phyloP scores from a whole-genome alignment of 2,113 vertebrate species.

The Podiceps cristatus region DNA sequence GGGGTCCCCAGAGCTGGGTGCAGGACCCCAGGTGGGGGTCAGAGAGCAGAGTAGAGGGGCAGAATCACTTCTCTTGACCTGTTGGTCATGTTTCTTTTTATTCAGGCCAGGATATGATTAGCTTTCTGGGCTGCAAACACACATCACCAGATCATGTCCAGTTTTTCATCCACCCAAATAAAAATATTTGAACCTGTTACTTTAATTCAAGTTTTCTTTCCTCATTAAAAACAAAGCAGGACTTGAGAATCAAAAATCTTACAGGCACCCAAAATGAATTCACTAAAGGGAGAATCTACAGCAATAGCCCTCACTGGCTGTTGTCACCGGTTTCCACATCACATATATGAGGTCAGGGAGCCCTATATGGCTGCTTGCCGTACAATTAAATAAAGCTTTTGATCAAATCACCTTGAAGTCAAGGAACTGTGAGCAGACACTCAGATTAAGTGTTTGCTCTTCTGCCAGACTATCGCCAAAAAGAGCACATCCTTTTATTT shows the following conservation, averaged over 20 bases:
- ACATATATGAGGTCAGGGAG: neutral
- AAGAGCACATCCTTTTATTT: neutral
- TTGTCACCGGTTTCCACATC: neutral
- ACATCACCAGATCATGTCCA: neutral
- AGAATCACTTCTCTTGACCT: neutral
- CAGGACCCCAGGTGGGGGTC: neutral
- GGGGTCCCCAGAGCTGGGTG: neutral
- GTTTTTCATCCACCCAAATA: neutral
- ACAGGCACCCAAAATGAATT: neutral
- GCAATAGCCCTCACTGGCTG: neutral
- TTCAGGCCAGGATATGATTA: neutral
- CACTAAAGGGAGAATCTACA: neutral
- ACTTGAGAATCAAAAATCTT: neutral
- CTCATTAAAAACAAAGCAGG: neutral
- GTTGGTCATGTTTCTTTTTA: neutral
- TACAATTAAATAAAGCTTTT: neutral
- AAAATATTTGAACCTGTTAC: neutral
- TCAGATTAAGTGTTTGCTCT: neutral
- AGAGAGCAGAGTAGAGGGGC: neutral
- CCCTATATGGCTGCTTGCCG: neutral
- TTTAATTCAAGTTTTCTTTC: neutral
- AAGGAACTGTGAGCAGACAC: neutral
- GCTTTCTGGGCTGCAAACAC: neutral
- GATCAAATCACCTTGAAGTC: neutral
- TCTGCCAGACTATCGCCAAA: neutral